Evolutionary conservation across 2,888 invertebrate species (phyloP).

Genomic region (Eupithecia dodoneata): DNA sequence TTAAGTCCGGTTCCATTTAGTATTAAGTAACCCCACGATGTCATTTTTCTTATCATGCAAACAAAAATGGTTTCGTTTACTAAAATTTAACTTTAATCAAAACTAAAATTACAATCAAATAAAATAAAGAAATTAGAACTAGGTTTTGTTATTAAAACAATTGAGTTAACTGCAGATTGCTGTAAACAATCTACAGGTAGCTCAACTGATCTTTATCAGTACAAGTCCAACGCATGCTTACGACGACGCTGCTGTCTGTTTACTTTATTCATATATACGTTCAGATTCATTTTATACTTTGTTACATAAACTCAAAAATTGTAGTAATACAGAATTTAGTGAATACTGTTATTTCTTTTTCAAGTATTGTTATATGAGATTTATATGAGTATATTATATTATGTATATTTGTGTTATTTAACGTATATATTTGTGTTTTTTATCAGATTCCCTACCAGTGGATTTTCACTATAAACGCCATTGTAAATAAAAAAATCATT

Average conservation of each 20-base stretch:
- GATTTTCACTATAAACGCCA: constrained; percentile 51
- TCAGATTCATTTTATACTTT: neutral
- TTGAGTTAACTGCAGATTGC: too few species aligned
- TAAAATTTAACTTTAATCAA: too few species aligned
- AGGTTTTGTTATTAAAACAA: too few species aligned
- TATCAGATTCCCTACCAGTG: constrained; percentile 33
- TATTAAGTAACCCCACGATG: neutral
- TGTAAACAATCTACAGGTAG: too few species aligned
- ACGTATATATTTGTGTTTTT: neutral
- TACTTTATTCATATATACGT: too few species aligned
- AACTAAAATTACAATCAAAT: too few species aligned
- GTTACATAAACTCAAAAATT: neutral
- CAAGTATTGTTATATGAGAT: neutral
- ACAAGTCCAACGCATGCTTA: too few species aligned
- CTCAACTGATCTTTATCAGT: too few species aligned
- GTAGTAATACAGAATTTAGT: neutral
- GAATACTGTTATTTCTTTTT: neutral
- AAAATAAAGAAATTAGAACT: too few species aligned
- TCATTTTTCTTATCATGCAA: too few species aligned
- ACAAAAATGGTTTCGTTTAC: too few species aligned
- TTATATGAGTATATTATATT: neutral
- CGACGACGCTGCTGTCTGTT: too few species aligned
- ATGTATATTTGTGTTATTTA: neutral
- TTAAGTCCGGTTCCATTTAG: neutral
- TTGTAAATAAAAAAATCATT: constrained; percentile 53